Evolutionary conservation across 2,888 invertebrate genomes (phyloP).

Genomic region (Andrena bicolor): DNA sequence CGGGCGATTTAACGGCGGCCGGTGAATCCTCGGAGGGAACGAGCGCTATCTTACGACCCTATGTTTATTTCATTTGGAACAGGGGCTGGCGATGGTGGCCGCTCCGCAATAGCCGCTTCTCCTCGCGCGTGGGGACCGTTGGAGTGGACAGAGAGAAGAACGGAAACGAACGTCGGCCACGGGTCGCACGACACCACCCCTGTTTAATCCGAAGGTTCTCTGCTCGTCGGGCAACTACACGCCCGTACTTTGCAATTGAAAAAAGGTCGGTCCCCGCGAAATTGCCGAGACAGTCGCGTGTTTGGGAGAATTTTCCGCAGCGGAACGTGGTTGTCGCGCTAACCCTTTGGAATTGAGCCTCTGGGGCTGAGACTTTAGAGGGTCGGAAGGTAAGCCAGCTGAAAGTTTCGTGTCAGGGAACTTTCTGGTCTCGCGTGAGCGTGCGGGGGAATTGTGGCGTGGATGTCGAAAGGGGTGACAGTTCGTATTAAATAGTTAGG

Average conservation of each 20-base stretch:
- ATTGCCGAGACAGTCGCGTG: conserved; percentile 24
- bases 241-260: conserved; percentile 30
- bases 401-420: not conserved
- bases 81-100: conserved; percentile 21
- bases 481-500: too few species aligned
- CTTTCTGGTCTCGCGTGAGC: not conserved
- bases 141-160: not conserved
- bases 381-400: conserved; percentile 13
- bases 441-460: not conserved
- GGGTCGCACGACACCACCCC: not conserved
- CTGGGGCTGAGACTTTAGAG: conserved; percentile 35
- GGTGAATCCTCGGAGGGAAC: conserved; percentile 24
- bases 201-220: conserved; percentile 14
- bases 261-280: not conserved
- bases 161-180: conserved; percentile 3
- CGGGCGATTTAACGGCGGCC: conserved; percentile 29
- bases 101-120: conserved; percentile 10
- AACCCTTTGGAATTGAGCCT: conserved; percentile 39
- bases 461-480: not conserved
- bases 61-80: conserved; percentile 50
- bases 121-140: not conserved
- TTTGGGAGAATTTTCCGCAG: conserved; percentile 12
- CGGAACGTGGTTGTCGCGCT: conserved; percentile 5
- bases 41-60: conserved; percentile 17
- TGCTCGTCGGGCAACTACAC: not conserved